Base-by-base conservation (phyloP, 2,888 invertebrate species). In the Mesorhabditis sp. region DNA sequence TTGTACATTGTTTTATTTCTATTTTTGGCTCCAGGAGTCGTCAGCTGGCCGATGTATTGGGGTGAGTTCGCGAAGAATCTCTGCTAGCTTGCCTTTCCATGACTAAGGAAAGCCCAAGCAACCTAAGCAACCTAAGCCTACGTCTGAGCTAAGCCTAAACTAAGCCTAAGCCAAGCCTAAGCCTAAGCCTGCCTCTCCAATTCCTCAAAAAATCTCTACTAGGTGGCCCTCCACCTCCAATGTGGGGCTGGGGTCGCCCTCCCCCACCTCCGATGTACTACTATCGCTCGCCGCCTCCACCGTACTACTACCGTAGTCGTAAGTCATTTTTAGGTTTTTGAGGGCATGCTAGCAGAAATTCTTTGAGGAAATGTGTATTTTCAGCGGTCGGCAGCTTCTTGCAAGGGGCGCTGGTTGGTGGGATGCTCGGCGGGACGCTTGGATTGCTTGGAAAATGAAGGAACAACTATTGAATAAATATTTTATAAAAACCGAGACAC, bases 311-410 rank as follows among this genome's bases (percentile, higher is more conserved):
- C n/a, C 7, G 58, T 13, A 50, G n/a, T 50, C 58, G 58, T 50
- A 50, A 50, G 58, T 50, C 1, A 0, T n/a, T 10, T n/a, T 50
- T 50, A n/a, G n/a, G 10, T n/a, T 50, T 50, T 50, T 28, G 28
- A 2, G 28, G 28, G 28, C 28, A 28, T n/a, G 28, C 1, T 28
- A 28, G 28, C 28, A 28, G 28, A 28, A 2, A 50, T 13, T 50
- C 58, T 50, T 50, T n/a, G n/a, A 50, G 58, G 10, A 28, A 28
- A 28, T 28, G 28, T 28, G 28, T 28, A 28, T 50, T 50, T 50
- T n/a, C 58, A 50, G 58, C 58, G 7, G 58, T 50, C 58, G 58
- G 58, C 58, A 50, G 58, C n/a, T 50, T 50, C n/a, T n/a, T 50
- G 58, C 58, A 50, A 50, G 58, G 58, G 10, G 58, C 58, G 10